These are phyloP conservation scores for Patiria pectinifera DNA, from an alignment of 53 echinoderm and acorn worm species.

Conservation along the genomic window DNA sequence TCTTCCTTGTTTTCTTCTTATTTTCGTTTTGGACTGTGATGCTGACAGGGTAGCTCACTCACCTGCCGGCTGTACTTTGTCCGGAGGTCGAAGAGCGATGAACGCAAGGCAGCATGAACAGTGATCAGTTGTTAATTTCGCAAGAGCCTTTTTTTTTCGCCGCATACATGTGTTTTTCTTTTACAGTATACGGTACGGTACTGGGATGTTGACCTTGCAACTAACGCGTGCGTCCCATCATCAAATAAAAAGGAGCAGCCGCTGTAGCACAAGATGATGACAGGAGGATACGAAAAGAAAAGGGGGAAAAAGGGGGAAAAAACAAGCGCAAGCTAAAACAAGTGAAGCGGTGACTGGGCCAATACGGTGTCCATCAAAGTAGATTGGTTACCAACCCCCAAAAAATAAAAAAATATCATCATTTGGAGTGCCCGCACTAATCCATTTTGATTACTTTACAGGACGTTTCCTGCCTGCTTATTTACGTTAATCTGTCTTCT, in stretches of 20 bases:
- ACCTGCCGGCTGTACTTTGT: constrained; percentile 47
- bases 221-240: constrained; percentile 11
- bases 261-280: neutral
- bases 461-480: constrained; percentile 24
- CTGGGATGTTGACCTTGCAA: neutral
- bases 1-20: neutral
- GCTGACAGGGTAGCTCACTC: neutral
- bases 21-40: neutral
- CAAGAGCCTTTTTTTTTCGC: neutral
- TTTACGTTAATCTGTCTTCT: neutral
- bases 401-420: neutral
- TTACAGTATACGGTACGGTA: neutral
- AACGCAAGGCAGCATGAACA: neutral
- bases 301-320: neutral
- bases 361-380: constrained; percentile 15
- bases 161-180: neutral
- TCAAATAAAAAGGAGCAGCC: neutral
- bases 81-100: constrained; percentile 36
- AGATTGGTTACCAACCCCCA: constrained; percentile 18
- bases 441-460: constrained; percentile 35
- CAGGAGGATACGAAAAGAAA: neutral
- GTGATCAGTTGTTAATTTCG: neutral
- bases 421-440: constrained; percentile 20
- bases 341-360: neutral
- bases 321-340: neutral